Conservation (phyloP, 1,140 invertebrate genomes). For the Aethina tumida region DNA sequence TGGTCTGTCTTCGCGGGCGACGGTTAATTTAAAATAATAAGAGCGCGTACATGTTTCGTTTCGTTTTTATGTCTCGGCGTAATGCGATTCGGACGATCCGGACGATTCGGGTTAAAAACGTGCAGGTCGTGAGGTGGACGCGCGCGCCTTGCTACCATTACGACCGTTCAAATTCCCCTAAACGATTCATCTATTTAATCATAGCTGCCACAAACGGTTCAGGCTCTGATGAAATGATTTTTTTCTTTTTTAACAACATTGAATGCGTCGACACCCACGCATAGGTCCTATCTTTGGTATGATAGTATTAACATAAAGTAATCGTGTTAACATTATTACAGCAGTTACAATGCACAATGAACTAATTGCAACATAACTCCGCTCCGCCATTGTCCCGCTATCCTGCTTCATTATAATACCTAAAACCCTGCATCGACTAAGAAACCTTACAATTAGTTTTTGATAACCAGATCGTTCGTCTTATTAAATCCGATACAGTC, state of each 20-base stretch:
- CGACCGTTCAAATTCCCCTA: slow-evolving; percentile 1
- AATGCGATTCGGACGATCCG: no score
- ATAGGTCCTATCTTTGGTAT: slow-evolving; percentile 8
- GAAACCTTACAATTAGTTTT: no score
- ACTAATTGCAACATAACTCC: slow-evolving; percentile 18
- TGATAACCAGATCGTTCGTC: no score
- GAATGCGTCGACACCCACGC: no score
- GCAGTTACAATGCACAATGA: slow-evolving; percentile 16
- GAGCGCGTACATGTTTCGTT: slow-evolving; percentile 11
- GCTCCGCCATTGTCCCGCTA: no score
- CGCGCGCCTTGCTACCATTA: slow-evolving; percentile 7
- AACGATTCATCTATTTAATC: background rate
- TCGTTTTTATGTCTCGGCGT: slow-evolving; percentile 17
- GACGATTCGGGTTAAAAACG: slow-evolving; percentile 21
- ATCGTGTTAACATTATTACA: slow-evolving; percentile 20
- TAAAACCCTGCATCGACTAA: no score
- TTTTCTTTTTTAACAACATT: no score
- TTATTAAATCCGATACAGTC: slow-evolving; percentile 3
- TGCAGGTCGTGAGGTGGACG: slow-evolving; percentile 19
- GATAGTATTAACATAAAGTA: slow-evolving; percentile 18
- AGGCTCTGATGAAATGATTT: no score
- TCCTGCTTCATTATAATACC: no score
- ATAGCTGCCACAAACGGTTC: no score
- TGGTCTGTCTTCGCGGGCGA: background rate
- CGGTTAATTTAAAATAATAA: slow-evolving; percentile 23